Evolutionary conservation across 2,797 vertebrate species (phyloP), one percentile per base, ranked within the genome.

Genomic region (Sebastes oblongus): DNA sequence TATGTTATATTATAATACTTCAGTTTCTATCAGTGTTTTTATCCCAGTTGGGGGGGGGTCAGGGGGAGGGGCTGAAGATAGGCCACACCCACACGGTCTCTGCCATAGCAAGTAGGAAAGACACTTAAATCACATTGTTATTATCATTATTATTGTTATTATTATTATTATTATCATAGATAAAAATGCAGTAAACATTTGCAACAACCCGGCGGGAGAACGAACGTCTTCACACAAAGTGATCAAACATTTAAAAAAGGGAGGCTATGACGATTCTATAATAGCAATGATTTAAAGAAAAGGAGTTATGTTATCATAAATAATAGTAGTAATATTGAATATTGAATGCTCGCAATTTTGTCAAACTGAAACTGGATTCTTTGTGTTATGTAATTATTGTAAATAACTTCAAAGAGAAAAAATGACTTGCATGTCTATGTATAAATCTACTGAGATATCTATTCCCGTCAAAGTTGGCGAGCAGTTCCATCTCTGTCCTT

Each of bases 381-480:
- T 95, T 95, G 95, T 95, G 94, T 96, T 94, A 80, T 96, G 96
- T 96, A 96, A 96, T 96, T 96, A 96, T 94, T 96, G 96, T 96
- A 96, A 96, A 96, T 96, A 96, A 85, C 84, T 94, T 94, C 93
- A 95, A 95, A 94, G 92, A 96, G 92, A 95, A 95, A 96, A 96
- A 94, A 95, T 90, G 94, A 96, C 94, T 95, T 96, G 96, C 96
- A 96, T 96, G 96, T 96, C 94, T 95, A 95, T 96, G 95, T 96
- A 96, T 95, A 96, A 96, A 95, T 91, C 93, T 95, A 95, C 92
- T 94, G 93, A 95, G 93, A 94, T 94, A 94, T 92, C 73, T 87
- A 90, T 93, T 96, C 95, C 95, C 32, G 92, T 94, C 95, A 95
- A 95, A 95, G 95, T 95, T 94, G 93, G 76, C 85, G 52, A 66